phyloP scores from a whole-genome alignment of 1,140 invertebrate genomes.

The Diorhabda elongata region DNA sequence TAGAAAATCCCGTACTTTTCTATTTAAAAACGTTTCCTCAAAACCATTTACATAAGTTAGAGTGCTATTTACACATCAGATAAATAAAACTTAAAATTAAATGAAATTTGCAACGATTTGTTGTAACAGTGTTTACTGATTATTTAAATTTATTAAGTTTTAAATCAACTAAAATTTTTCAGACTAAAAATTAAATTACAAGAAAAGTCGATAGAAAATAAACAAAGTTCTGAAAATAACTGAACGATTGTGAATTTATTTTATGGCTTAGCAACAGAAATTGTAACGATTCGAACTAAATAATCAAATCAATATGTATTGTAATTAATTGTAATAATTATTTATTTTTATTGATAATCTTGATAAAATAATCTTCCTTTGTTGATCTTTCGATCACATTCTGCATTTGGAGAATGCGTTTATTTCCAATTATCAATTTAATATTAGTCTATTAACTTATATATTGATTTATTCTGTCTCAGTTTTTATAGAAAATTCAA shows the following conservation, averaged over 20 bases:
- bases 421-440: too few species aligned
- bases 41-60: constrained; percentile 1
- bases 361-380: too few species aligned
- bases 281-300: too few species aligned
- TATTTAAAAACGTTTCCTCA: not conserved
- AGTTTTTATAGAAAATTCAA: too few species aligned
- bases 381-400: too few species aligned
- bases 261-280: too few species aligned
- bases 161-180: constrained; percentile 9
- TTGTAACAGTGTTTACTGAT: constrained; percentile 12
- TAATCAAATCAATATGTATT: too few species aligned
- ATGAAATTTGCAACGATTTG: constrained; percentile 1
- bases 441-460: too few species aligned
- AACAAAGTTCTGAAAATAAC: not conserved
- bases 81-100: constrained; percentile 3
- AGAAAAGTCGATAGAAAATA: not conserved
- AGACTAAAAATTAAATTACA: constrained; percentile 1
- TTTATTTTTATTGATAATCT: too few species aligned
- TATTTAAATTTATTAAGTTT: constrained; percentile 12
- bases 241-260: not conserved
- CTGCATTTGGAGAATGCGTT: too few species aligned
- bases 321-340: too few species aligned
- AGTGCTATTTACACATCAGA: not conserved
- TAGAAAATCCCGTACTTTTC: not conserved
- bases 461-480: too few species aligned